These are phyloP conservation scores for Mustela lutreola DNA, from an alignment of 2,113 vertebrate species.

Conservation along the genomic window DNA sequence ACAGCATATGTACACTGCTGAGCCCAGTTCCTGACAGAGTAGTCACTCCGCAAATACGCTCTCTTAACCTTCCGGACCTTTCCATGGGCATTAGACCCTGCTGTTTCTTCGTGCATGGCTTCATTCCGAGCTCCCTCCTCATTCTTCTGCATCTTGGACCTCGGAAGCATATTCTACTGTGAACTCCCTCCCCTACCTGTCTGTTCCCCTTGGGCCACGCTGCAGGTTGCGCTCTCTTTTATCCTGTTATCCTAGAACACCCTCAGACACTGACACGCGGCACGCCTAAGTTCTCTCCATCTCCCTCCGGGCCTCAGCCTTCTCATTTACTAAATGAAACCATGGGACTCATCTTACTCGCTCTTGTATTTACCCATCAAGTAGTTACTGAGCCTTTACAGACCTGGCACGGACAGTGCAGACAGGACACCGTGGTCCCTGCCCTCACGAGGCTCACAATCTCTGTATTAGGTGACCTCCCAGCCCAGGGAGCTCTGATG, in stretches of 20 bases:
- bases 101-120: neutral
- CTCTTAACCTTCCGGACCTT: neutral
- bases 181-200: neutral
- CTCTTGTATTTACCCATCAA: neutral
- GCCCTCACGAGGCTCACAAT: neutral
- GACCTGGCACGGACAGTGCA: neutral
- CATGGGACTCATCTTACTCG: neutral
- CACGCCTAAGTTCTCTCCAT: neutral
- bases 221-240: neutral
- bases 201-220: no score
- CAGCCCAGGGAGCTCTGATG: neutral
- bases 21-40: neutral
- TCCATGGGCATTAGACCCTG: neutral
- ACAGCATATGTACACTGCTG: neutral
- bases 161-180: neutral
- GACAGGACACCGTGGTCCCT: neutral
- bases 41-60: neutral
- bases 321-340: neutral
- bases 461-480: neutral
- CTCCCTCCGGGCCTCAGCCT: neutral
- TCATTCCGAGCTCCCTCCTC: neutral
- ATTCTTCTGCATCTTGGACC: neutral
- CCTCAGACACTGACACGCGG: no score
- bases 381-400: neutral
- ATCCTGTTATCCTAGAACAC: neutral